A percentile compares a stretch with the other conserved stretches of the same genome.
Evolutionary conservation across 2,888 invertebrate species (phyloP).

Genomic region (Drosophila peninsularis): DNA sequence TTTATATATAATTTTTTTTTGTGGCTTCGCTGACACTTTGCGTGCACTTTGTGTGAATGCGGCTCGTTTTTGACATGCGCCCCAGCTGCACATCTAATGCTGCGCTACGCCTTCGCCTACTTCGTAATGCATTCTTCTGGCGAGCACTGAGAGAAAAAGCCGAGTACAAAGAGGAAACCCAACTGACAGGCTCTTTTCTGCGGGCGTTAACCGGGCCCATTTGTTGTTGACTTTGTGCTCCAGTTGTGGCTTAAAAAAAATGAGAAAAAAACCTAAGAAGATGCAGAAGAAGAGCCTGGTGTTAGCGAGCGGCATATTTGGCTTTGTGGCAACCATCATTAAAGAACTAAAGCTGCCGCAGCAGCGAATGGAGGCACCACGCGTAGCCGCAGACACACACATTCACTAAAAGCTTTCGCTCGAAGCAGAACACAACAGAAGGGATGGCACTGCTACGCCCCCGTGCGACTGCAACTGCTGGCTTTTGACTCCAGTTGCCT

Average conservation of each 20-base stretch:
- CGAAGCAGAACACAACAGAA: conserved; percentile 38
- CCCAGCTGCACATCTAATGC: neutral
- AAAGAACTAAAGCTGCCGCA: conserved; percentile 67
- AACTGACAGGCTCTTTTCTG: conserved; percentile 53
- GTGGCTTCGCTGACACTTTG: conserved; percentile 53
- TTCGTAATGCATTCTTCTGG: conserved; percentile 34
- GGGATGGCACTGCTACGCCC: conserved; percentile 18
- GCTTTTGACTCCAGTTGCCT: conserved; percentile 64
- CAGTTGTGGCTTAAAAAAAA: conserved; percentile 54
- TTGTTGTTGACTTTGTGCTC: conserved; percentile 78
- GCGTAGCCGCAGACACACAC: conserved; percentile 21
- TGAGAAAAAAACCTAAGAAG: neutral
- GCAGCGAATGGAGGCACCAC: conserved; percentile 23
- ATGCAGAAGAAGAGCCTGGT: conserved; percentile 4
- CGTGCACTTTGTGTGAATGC: conserved; percentile 30
- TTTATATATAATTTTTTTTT: neutral
- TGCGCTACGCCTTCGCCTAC: conserved; percentile 18
- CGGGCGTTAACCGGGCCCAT: conserved; percentile 72
- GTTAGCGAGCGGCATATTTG: conserved; percentile 63
- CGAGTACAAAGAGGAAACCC: neutral
- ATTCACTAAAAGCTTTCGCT: conserved; percentile 28
- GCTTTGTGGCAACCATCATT: conserved; percentile 72
- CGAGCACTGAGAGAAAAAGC: conserved; percentile 5
- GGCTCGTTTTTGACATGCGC: conserved; percentile 17
- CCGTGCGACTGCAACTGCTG: conserved; percentile 23